phyloP scores from a whole-genome alignment of 2,113 vertebrate species.

The Heloderma charlesbogerti region DNA sequence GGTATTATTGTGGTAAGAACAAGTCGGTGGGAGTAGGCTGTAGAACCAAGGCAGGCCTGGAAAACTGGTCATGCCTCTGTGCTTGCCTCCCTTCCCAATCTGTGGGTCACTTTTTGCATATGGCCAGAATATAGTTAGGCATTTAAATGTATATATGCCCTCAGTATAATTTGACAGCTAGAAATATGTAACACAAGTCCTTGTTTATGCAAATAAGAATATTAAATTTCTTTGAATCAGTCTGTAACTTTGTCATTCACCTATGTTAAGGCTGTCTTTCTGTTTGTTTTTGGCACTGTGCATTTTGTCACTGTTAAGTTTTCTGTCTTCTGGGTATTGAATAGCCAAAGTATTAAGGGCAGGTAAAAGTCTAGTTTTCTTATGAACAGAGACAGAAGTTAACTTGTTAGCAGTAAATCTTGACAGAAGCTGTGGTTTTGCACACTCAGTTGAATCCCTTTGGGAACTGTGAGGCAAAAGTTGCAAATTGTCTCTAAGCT shows the following conservation, averaged over 20 bases:
- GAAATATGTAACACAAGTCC: not conserved
- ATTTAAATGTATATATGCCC: not conserved
- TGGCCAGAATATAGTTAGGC: not conserved
- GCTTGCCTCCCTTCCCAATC: not conserved
- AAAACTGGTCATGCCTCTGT: not conserved
- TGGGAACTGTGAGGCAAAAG: not conserved
- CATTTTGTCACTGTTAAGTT: not conserved
- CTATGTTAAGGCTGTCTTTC: constrained; percentile 10
- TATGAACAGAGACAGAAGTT: not conserved
- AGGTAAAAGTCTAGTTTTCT: constrained; percentile 10
- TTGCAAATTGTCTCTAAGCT: not conserved
- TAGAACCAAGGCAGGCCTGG: not conserved
- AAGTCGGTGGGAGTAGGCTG: not conserved
- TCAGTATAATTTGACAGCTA: not conserved
- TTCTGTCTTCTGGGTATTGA: not conserved
- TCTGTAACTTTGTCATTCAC: not conserved
- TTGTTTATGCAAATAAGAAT: not conserved
- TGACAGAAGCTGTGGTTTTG: not conserved
- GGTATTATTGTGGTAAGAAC: not conserved
- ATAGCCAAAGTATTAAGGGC: constrained; percentile 1
- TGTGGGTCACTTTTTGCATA: too few species aligned
- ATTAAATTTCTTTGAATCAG: not conserved
- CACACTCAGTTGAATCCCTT: not conserved
- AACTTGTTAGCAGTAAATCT: not conserved
- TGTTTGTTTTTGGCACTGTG: not conserved